phyloP scores from a whole-genome alignment of 2,888 invertebrate species.

The Eurytoma californica region DNA sequence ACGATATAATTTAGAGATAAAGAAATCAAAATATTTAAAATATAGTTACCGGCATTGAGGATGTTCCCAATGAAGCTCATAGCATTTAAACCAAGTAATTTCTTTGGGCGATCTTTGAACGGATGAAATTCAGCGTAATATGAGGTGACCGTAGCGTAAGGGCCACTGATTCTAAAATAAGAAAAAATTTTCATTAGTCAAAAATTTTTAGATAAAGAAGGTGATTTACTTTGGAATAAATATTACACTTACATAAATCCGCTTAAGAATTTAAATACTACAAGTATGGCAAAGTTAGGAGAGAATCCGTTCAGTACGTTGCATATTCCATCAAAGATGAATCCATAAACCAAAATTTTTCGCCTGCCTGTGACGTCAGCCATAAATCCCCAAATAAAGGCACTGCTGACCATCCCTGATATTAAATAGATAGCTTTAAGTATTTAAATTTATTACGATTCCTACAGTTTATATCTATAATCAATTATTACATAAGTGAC shows the following conservation, averaged over 20 bases:
- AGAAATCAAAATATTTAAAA: constrained; percentile 71
- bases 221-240: neutral
- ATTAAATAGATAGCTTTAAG: neutral
- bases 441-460: neutral
- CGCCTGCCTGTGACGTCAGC: constrained; percentile 85
- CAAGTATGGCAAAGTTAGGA: constrained; percentile 81
- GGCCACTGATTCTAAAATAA: constrained; percentile 81
- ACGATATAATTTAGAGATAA: constrained; percentile 75
- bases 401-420: constrained; percentile 82
- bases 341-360: constrained; percentile 82
- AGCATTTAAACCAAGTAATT: constrained; percentile 80
- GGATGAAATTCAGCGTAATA: constrained; percentile 85
- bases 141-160: constrained; percentile 83
- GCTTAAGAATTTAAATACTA: constrained; percentile 83
- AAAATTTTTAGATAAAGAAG: no score
- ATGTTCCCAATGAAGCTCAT: constrained; percentile 81
- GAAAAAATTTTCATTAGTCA: no score
- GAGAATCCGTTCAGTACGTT: constrained; percentile 81
- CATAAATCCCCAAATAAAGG: constrained; percentile 85
- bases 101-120: constrained; percentile 79
- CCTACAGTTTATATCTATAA: no score
- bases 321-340: constrained; percentile 79
- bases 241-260: constrained; percentile 82
- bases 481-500: no score
- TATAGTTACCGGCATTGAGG: constrained; percentile 70